A percentile compares a stretch with the other conserved stretches of the same genome.
Conservation (phyloP, 2,888 invertebrate species). For the Alitta virens region DNA sequence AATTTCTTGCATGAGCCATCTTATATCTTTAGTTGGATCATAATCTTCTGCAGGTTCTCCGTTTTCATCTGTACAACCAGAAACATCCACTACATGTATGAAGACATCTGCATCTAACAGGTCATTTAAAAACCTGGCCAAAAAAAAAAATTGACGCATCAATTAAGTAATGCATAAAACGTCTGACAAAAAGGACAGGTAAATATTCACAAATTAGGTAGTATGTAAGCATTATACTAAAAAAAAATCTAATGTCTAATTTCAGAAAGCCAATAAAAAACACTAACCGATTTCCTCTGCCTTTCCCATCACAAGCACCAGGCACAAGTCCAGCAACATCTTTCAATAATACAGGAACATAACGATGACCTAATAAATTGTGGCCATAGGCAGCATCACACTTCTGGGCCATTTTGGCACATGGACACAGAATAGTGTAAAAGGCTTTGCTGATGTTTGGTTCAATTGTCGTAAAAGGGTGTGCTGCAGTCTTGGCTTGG, state of each 20-base stretch:
- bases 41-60: constrained; percentile 34
- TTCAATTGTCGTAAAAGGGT: constrained; percentile 40
- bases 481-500: constrained; percentile 35
- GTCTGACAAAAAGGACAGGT: too few species aligned
- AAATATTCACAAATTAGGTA: not conserved
- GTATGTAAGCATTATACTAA: not conserved
- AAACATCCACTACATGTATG: constrained; percentile 36
- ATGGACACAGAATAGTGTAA: constrained; percentile 37
- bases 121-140: constrained; percentile 35
- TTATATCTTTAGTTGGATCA: constrained; percentile 33
- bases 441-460: constrained; percentile 38
- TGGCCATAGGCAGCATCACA: constrained; percentile 39
- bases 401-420: constrained; percentile 17
- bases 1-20: constrained; percentile 35
- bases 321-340: constrained; percentile 41
- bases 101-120: constrained; percentile 39
- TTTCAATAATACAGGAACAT: constrained; percentile 34
- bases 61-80: constrained; percentile 38
- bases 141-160: not conserved
- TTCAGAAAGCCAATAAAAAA: not conserved
- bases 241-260: not conserved
- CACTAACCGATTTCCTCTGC: constrained; percentile 35
- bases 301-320: constrained; percentile 39
- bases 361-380: constrained; percentile 28
- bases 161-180: not conserved